Percentiles rank a stretch among this genome's conserved stretches.
phyloP scores from a whole-genome alignment of 1,140 invertebrate genomes.

The Caenorhabditis brenneri region DNA sequence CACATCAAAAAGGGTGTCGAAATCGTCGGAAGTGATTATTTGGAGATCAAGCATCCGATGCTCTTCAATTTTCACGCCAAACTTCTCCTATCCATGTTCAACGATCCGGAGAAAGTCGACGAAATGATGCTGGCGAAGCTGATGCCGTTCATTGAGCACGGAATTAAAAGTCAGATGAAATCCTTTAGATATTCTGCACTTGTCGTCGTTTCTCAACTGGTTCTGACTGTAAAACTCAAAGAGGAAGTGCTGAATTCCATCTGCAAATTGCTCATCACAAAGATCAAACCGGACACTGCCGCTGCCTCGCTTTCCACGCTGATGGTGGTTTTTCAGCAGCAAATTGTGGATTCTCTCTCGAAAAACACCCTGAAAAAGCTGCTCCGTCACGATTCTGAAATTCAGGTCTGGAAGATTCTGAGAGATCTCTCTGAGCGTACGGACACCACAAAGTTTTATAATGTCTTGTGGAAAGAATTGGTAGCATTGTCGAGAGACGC shows the following conservation, averaged over 20 bases:
- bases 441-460: background rate
- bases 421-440: slow-evolving; percentile 24
- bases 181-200: slow-evolving; percentile 52
- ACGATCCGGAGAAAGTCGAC: slow-evolving; percentile 19
- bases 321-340: slow-evolving; percentile 52
- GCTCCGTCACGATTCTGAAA: background rate
- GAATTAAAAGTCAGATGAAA: slow-evolving; percentile 46
- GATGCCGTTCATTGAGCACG: slow-evolving; percentile 52
- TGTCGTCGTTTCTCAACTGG: slow-evolving; percentile 53
- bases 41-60: slow-evolving; percentile 46
- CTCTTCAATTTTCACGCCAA: slow-evolving; percentile 55
- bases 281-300: slow-evolving; percentile 38
- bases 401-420: background rate
- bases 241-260: slow-evolving; percentile 36
- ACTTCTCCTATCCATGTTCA: slow-evolving; percentile 44
- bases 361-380: slow-evolving; percentile 43
- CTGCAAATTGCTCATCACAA: slow-evolving; percentile 50
- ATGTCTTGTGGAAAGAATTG: background rate
- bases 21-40: slow-evolving; percentile 42
- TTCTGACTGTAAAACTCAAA: slow-evolving; percentile 44
- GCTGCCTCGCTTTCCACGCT: slow-evolving; percentile 41
- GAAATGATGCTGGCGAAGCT: slow-evolving; percentile 54
- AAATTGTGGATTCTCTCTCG: slow-evolving; percentile 45
- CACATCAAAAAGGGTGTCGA: slow-evolving; percentile 47
- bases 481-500: background rate